Evolutionary conservation across 2,113 vertebrate species (phyloP), one percentile per base, ranked within the genome.

Genomic region (Dromaius novaehollandiae): DNA sequence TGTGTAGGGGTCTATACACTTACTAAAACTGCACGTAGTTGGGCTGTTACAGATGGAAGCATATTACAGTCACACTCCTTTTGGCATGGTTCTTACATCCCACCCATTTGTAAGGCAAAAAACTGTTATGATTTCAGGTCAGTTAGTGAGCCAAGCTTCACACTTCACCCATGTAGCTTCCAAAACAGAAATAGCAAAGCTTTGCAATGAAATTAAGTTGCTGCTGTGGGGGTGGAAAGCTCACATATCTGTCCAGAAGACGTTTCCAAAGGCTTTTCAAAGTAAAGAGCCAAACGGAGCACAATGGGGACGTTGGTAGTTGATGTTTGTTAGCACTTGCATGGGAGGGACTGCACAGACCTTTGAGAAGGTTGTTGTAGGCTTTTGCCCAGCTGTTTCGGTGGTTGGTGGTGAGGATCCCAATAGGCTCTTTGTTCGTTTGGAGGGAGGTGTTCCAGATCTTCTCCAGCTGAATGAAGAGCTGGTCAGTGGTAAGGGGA

Each of bases 361-460:
- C 99, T 97, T 99, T 99, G 58, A 99, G 98, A 53, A 99, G 99
- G 90, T 98, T 99, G 97, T 97, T 99, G 95, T 99, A 99, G 25
- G 99, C 99, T 95, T 99, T 99, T 89, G 99, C 99, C 99, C 99
- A 99, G 90, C 98, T 99, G 98, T 99, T 99, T 48, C 99, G 98
- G 96, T 99, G 99, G 97, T 99, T 99, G 40, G 99, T 99, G 25
- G 99, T 99, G 40, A 99, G 98, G 95, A 99, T 99, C 61, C 99
- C 99, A 65, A 99, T 97, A 0, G 99, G 99, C 95, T 99, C 99
- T 97, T 99, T 99, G 97, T 99, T 99, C 50, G 99, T 98, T 96
- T 99, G 99, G 81, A 99, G 98, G 7, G 99, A 99, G 0, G 99
- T 99, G 94, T 99, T 99, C 99, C 99, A 99, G 95, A 99, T 99